Evolutionary conservation across 1,140 invertebrate genomes (phyloP).

Genomic region (Scaptodrosophila lebanonensis): DNA sequence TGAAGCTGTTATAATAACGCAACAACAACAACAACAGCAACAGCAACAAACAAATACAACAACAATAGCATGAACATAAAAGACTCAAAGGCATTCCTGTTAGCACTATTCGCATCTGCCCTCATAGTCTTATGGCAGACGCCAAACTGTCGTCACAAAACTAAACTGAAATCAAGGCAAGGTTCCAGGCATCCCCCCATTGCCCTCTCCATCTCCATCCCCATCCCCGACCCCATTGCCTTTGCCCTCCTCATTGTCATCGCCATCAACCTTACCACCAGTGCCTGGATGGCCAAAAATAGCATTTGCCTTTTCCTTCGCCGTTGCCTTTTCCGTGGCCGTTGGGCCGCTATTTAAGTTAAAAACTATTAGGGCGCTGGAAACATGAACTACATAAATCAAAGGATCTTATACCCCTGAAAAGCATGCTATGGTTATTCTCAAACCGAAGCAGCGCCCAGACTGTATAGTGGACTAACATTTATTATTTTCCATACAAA

Average conservation of each 20-base stretch:
- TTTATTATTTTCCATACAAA: too few species aligned
- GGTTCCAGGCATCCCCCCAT: too few species aligned
- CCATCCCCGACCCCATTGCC: too few species aligned
- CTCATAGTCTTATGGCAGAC: slow-evolving; percentile 43
- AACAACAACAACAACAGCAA: slow-evolving; percentile 11
- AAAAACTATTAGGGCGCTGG: slow-evolving; percentile 60
- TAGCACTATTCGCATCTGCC: too few species aligned
- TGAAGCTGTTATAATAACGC: slow-evolving; percentile 6
- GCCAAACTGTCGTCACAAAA: slow-evolving; percentile 27
- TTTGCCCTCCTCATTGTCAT: slow-evolving; percentile 28
- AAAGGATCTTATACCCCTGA: neutral
- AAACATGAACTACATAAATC: slow-evolving; percentile 69
- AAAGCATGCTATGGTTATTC: neutral
- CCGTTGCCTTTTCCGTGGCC: neutral
- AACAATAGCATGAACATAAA: too few species aligned
- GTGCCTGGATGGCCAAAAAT: slow-evolving; percentile 12
- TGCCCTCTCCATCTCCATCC: too few species aligned
- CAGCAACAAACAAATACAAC: slow-evolving; percentile 20
- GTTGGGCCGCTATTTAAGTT: slow-evolving; percentile 51
- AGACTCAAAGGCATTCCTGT: slow-evolving; percentile 40
- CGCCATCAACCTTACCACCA: slow-evolving; percentile 30
- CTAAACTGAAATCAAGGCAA: neutral
- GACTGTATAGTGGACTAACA: too few species aligned
- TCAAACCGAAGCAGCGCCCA: too few species aligned
- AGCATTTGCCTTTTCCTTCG: slow-evolving; percentile 21